Conservation (phyloP, 1,140 invertebrate species). For the Arctopsyche grandis region DNA sequence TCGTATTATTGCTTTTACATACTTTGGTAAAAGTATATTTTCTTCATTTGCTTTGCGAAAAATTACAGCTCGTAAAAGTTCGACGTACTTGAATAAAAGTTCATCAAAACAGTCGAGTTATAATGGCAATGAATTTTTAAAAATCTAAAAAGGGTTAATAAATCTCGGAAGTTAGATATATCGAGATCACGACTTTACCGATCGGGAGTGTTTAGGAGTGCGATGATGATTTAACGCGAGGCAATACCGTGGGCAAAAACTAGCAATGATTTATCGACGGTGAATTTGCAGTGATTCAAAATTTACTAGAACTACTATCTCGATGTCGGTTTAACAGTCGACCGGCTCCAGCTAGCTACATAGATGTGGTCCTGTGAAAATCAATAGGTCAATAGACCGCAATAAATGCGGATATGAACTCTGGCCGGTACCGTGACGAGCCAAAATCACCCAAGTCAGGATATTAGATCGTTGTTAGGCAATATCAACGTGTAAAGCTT, state of each 20-base stretch:
- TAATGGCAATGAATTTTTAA: neutral
- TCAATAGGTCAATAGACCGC: constrained; percentile 43
- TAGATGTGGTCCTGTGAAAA: constrained; percentile 20
- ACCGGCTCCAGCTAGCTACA: too few species aligned
- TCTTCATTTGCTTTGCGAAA: neutral
- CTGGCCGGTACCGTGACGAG: constrained; percentile 27
- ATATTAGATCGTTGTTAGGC: constrained; percentile 1
- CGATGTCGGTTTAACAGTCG: constrained; percentile 11
- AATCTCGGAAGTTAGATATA: neutral
- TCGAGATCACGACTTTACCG: constrained; percentile 12
- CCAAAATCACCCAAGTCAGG: neutral
- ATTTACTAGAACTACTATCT: neutral
- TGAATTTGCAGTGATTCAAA: constrained; percentile 23
- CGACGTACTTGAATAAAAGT: neutral
- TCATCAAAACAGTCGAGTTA: neutral
- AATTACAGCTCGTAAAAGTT: neutral
- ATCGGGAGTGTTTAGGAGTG: neutral
- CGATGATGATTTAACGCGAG: neutral
- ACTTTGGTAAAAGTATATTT: too few species aligned
- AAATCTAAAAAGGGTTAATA: neutral
- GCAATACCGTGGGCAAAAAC: constrained; percentile 1
- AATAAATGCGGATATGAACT: constrained; percentile 43
- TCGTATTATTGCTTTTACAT: too few species aligned
- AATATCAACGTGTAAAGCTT: neutral
- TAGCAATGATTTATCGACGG: constrained; percentile 9